Evolutionary conservation across 1,140 invertebrate genomes (phyloP).

Genomic region (Tachypleus tridentatus): DNA sequence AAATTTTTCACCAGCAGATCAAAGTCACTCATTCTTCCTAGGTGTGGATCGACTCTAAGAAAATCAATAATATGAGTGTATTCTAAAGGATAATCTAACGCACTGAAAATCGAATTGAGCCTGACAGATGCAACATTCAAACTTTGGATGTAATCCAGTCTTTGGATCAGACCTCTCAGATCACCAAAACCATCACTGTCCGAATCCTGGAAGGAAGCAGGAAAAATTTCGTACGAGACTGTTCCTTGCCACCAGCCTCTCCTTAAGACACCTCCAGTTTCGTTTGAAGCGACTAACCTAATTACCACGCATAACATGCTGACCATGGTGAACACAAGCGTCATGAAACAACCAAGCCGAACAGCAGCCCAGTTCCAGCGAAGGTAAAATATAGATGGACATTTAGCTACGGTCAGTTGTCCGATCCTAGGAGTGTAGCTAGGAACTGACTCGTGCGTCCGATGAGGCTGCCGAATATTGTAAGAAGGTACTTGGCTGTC

Average conservation of each 20-base stretch:
- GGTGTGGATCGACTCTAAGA: constrained; percentile 43
- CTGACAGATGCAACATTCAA: constrained; percentile 52
- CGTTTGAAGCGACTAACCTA: background rate
- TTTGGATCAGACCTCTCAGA: constrained; percentile 22
- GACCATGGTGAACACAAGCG: background rate
- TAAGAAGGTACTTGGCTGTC: no score
- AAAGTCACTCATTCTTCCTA: constrained; percentile 56
- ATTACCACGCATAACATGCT: background rate
- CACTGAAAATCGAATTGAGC: constrained; percentile 59
- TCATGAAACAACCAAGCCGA: constrained; percentile 4
- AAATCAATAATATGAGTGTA: constrained; percentile 51
- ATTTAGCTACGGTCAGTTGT: no score
- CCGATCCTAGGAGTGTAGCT: no score
- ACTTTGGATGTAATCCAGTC: constrained; percentile 29
- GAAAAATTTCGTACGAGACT: constrained; percentile 69
- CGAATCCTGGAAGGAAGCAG: constrained; percentile 63
- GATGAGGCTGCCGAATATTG: no score
- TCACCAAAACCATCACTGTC: constrained; percentile 33
- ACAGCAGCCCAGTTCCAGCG: constrained; percentile 6
- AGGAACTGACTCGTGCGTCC: no score
- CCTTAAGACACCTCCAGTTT: background rate
- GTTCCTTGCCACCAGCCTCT: constrained; percentile 62
- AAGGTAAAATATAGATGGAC: no score
- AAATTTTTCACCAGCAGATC: constrained; percentile 41
- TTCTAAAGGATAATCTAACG: constrained; percentile 52